A percentile compares a stretch with the other conserved stretches of the same genome.
phyloP scores from a whole-genome alignment of 2,888 invertebrate species.

The Drosophila prolongata region DNA sequence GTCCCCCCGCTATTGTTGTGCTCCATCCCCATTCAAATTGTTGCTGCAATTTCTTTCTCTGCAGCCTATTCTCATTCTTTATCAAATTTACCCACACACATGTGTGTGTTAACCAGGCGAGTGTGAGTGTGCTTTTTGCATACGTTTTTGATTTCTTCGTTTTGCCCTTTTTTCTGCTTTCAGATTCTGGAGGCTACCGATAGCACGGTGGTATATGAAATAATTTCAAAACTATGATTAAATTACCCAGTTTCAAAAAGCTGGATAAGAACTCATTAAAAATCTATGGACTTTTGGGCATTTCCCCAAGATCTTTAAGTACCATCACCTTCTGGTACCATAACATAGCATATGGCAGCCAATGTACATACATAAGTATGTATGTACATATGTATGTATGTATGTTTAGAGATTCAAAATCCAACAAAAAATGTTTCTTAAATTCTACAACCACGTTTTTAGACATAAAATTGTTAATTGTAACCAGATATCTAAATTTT shows the following conservation, averaged over 20 bases:
- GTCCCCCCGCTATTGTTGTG: constrained; percentile 63
- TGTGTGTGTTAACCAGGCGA: constrained; percentile 4
- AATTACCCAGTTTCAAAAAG: no score
- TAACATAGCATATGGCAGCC: no score
- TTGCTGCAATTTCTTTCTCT: constrained; percentile 70
- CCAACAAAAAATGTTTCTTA: no score
- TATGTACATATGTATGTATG: no score
- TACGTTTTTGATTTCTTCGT: constrained; percentile 60
- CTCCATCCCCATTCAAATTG: constrained; percentile 71
- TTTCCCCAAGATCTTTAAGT: no score
- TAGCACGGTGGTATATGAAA: constrained; percentile 56
- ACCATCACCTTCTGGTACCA: no score
- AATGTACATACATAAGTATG: no score
- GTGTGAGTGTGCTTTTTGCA: constrained; percentile 57
- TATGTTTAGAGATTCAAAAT: no score
- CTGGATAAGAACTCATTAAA: background rate
- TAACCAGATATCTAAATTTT: background rate
- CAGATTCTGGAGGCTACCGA: constrained; percentile 43
- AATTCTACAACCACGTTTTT: no score
- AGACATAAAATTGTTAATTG: no score
- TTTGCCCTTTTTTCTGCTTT: constrained; percentile 63
- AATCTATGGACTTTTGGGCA: no score
- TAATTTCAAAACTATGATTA: constrained; percentile 13
- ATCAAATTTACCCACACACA: constrained; percentile 61
- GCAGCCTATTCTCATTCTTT: constrained; percentile 66